These are phyloP conservation scores for Miltochrista miniata DNA, from an alignment of 2,888 invertebrate genomes.

Conservation along the genomic window DNA sequence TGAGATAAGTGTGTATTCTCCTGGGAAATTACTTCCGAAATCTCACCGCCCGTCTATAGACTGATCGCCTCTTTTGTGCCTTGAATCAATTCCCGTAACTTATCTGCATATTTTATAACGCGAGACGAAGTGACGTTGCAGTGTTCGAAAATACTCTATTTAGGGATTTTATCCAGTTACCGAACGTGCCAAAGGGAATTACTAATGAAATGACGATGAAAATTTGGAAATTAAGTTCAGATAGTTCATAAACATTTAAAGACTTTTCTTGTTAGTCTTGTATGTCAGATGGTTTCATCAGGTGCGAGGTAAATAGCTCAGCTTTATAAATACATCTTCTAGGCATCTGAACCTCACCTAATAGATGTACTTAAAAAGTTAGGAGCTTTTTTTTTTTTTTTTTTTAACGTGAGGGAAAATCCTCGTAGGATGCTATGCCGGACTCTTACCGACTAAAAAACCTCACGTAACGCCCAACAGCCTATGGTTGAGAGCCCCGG, in stretches of 20 bases:
- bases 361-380: too few species aligned
- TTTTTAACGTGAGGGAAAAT: too few species aligned
- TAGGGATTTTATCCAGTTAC: slow-evolving; percentile 54
- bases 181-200: slow-evolving; percentile 31
- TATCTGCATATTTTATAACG: slow-evolving; percentile 82
- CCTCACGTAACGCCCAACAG: too few species aligned
- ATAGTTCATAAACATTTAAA: slow-evolving; percentile 4
- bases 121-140: slow-evolving; percentile 70
- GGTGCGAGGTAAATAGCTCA: too few species aligned
- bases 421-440: too few species aligned
- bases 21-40: slow-evolving; percentile 81
- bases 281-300: too few species aligned
- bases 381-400: too few species aligned
- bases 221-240: slow-evolving; percentile 23
- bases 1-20: slow-evolving; percentile 71
- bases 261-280: too few species aligned
- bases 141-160: slow-evolving; percentile 55
- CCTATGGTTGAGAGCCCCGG: too few species aligned
- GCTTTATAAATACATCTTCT: too few species aligned
- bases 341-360: too few species aligned
- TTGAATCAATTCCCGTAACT: slow-evolving; percentile 82
- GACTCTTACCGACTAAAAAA: too few species aligned
- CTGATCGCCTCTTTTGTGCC: slow-evolving; percentile 76
- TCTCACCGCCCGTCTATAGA: slow-evolving; percentile 73
- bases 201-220: slow-evolving; percentile 36